Conservation (phyloP, 2,797 vertebrate genomes). For the Lates japonicus region DNA sequence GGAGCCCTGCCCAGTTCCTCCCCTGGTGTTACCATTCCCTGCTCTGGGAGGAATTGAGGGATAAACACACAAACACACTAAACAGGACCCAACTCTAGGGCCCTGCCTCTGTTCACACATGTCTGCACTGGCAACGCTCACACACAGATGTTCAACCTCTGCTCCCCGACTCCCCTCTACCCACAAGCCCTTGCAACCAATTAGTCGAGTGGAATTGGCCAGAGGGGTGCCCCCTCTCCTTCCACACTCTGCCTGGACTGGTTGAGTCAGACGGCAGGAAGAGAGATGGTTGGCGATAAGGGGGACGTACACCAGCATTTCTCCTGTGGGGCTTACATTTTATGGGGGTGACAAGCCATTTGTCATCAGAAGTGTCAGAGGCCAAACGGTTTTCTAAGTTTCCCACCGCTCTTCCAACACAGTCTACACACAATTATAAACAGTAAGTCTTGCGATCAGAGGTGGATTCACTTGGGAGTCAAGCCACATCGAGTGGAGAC, state of each 20-base stretch:
- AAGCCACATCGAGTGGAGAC: slow-evolving; percentile 3
- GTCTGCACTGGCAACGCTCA: slow-evolving; percentile 18
- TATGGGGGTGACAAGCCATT: slow-evolving; percentile 50
- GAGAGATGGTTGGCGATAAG: slow-evolving; percentile 54
- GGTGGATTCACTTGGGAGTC: slow-evolving; percentile 25
- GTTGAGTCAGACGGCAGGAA: slow-evolving; percentile 36
- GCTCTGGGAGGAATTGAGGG: slow-evolving; percentile 40
- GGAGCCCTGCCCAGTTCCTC: slow-evolving; percentile 33
- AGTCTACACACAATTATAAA: neutral
- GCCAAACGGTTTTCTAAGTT: neutral
- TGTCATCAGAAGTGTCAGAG: slow-evolving; percentile 33
- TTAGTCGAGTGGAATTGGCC: slow-evolving; percentile 54
- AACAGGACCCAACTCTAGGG: slow-evolving; percentile 13
- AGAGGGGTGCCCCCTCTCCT: slow-evolving; percentile 26
- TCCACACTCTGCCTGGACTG: slow-evolving; percentile 37
- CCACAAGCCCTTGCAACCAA: slow-evolving; percentile 50
- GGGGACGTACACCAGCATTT: slow-evolving; percentile 40
- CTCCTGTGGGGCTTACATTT: slow-evolving; percentile 26
- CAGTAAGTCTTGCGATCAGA: neutral
- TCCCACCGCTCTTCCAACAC: neutral
- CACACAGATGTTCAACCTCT: slow-evolving; percentile 34
- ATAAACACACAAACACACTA: slow-evolving; percentile 48
- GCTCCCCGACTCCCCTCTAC: slow-evolving; percentile 31
- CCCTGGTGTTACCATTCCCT: slow-evolving; percentile 39
- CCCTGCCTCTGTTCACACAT: neutral